Conservation (phyloP, 2,797 vertebrate genomes). For the Monodelphis domestica region DNA sequence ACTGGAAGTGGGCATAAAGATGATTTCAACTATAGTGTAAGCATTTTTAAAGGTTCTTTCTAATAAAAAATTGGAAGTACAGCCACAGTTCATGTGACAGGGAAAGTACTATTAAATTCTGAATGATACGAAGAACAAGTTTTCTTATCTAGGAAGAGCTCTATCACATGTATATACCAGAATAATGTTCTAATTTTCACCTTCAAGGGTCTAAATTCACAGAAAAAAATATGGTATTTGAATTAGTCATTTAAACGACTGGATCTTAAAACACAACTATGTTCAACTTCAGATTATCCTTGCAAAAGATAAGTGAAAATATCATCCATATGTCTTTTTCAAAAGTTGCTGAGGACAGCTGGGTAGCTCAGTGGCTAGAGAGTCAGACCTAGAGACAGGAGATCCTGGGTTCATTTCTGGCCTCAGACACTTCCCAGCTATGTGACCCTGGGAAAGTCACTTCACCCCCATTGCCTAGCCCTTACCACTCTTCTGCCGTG, state of each 20-base stretch:
- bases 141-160: slow-evolving; percentile 42
- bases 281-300: background rate
- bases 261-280: background rate
- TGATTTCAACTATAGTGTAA: background rate
- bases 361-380: no score
- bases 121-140: slow-evolving; percentile 30
- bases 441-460: no score
- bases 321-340: background rate
- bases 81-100: background rate
- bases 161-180: slow-evolving; percentile 10
- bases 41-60: slow-evolving; percentile 10
- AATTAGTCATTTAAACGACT: background rate
- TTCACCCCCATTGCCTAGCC: no score
- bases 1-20: background rate
- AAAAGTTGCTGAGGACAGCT: no score
- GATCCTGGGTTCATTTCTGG: no score
- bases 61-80: background rate
- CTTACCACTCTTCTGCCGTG: no score
- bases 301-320: background rate
- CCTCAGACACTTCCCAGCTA: no score
- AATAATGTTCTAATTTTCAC: slow-evolving; percentile 26
- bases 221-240: background rate
- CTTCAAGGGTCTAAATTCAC: slow-evolving; percentile 26
- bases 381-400: no score
- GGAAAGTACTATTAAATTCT: slow-evolving; percentile 31